Conservation (phyloP, 2,888 invertebrate species). For the Oligia fasciuncula region DNA sequence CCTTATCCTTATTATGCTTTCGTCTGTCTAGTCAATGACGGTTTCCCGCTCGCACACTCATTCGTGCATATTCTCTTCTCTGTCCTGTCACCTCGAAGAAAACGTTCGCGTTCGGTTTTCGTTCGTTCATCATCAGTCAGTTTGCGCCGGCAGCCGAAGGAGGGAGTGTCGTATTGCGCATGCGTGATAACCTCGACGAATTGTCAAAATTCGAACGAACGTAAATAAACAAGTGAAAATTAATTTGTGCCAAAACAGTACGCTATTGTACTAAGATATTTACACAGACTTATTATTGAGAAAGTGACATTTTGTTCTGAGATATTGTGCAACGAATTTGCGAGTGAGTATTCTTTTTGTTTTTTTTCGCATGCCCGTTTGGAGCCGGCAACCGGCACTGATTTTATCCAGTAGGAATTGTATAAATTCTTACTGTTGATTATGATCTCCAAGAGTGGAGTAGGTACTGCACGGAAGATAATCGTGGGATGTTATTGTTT, state of each 20-base stretch:
- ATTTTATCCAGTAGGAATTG: conserved; percentile 78
- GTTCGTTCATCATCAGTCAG: conserved; percentile 75
- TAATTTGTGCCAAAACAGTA: conserved; percentile 74
- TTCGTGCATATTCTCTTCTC: conserved; percentile 52
- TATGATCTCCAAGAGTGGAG: conserved; percentile 42
- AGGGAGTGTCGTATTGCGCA: conserved; percentile 78
- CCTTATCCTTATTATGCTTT: conserved; percentile 60
- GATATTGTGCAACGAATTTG: conserved; percentile 82
- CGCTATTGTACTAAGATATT: conserved; percentile 62
- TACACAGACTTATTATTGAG: conserved; percentile 55
- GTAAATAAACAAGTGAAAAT: conserved; percentile 87
- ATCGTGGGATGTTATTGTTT: conserved; percentile 51
- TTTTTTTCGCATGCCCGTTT: conserved; percentile 79
- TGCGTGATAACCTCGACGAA: conserved; percentile 77
- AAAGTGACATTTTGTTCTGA: conserved; percentile 69
- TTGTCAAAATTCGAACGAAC: conserved; percentile 82
- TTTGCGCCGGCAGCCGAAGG: conserved; percentile 78
- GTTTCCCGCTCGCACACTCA: conserved; percentile 55
- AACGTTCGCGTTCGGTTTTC: conserved; percentile 64
- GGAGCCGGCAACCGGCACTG: conserved; percentile 77
- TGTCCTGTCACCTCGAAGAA: conserved; percentile 41
- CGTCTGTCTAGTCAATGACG: conserved; percentile 53
- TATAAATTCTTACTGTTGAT: conserved; percentile 61
- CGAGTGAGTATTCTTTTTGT: conserved; percentile 82
- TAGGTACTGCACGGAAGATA: conserved; percentile 34